These are phyloP conservation scores for Lasiurus borealis DNA, from an alignment of 2,113 vertebrate genomes.

Conservation along the genomic window DNA sequence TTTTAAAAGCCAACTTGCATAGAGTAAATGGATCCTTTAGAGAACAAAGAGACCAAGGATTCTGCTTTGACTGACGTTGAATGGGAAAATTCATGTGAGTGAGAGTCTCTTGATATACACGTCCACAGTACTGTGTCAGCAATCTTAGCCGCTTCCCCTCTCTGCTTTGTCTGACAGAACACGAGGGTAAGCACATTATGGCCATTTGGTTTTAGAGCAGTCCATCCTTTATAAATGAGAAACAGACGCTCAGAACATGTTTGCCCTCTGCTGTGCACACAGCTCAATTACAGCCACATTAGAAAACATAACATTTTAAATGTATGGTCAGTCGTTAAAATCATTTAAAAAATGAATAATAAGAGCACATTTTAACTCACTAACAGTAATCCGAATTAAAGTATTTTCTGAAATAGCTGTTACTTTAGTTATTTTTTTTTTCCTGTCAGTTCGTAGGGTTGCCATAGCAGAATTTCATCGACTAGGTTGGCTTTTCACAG, in stretches of 20 bases:
- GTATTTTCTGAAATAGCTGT: background rate
- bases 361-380: background rate
- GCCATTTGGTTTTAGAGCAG: background rate
- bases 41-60: background rate
- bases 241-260: background rate
- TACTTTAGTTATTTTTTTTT: background rate
- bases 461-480: background rate
- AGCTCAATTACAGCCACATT: background rate
- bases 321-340: background rate
- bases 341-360: background rate
- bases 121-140: background rate
- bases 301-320: background rate
- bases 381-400: background rate
- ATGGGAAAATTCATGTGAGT: background rate
- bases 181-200: background rate
- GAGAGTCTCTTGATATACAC: background rate
- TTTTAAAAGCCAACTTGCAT: background rate
- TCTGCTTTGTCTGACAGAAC: background rate
- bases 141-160: background rate
- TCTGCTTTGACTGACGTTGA: background rate
- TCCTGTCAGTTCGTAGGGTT: background rate
- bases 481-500: background rate
- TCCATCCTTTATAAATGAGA: background rate
- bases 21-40: background rate
- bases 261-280: conserved; percentile 62